Conservation (phyloP, 2,888 invertebrate genomes). For the Orchesellides sinensis region DNA sequence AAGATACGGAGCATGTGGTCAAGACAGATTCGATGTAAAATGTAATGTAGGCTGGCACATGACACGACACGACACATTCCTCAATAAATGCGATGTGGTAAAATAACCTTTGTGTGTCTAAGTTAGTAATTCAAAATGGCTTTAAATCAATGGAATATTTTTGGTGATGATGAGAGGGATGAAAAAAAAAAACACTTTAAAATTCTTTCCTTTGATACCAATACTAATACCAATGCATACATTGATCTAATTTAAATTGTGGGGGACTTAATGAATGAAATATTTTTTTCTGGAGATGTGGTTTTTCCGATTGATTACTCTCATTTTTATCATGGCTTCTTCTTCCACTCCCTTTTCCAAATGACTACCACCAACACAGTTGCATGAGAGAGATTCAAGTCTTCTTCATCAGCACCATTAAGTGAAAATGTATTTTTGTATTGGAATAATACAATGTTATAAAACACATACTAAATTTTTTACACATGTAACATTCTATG, state of each 20-base stretch:
- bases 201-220: too few species aligned
- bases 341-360: background rate
- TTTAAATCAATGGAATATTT: too few species aligned
- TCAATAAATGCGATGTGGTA: too few species aligned
- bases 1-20: slow-evolving; percentile 44
- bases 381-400: too few species aligned
- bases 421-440: background rate
- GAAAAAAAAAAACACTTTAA: too few species aligned
- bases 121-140: too few species aligned
- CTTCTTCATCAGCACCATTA: background rate
- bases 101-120: too few species aligned
- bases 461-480: background rate
- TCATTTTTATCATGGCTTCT: background rate
- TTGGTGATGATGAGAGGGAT: too few species aligned
- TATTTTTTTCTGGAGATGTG: slow-evolving; percentile 1
- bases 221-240: too few species aligned
- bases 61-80: too few species aligned
- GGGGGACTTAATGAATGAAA: background rate
- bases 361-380: background rate
- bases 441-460: background rate
- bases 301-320: too few species aligned
- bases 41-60: slow-evolving; percentile 19
- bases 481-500: background rate
- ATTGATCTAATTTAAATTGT: background rate
- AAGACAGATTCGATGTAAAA: background rate